Evolutionary conservation across 2,113 vertebrate species (phyloP).

Genomic region (Lepisosteus osseus): DNA sequence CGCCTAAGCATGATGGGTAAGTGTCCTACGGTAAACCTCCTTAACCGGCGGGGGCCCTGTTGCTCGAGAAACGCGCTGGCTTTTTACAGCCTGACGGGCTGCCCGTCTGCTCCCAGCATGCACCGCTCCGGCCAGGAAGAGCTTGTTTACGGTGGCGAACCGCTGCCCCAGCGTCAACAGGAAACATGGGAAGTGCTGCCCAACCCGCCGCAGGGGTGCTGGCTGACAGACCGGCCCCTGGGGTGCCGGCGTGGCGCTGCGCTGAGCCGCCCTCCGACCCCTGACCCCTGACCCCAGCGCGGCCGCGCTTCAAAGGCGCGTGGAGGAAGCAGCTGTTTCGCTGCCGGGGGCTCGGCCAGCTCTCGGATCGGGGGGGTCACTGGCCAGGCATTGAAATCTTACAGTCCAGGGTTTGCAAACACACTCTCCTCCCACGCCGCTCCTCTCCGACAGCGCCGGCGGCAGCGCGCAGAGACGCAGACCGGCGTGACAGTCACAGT

Average conservation of each 20-base stretch:
- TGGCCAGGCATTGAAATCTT: not conserved
- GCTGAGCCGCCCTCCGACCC: constrained; percentile 7
- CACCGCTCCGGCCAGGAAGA: constrained; percentile 43
- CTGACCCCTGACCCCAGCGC: constrained; percentile 24
- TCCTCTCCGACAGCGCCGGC: not conserved
- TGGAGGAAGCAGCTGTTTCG: constrained; percentile 43
- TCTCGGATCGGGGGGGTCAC: not conserved
- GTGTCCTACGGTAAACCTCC: too few relatives aligned
- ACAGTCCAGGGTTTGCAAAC: too few relatives aligned
- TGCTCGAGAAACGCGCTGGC: not conserved
- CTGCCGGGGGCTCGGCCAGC: constrained; percentile 8
- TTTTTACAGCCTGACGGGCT: constrained; percentile 1
- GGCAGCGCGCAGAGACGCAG: not conserved
- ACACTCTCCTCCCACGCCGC: not conserved
- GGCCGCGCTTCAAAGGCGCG: constrained; percentile 42
- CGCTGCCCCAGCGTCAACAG: constrained; percentile 52
- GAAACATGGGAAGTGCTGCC: constrained; percentile 59
- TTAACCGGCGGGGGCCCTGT: too few relatives aligned
- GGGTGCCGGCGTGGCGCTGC: too few relatives aligned
- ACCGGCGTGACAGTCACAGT: not conserved
- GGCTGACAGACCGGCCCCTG: constrained; percentile 24
- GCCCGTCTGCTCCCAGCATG: not conserved
- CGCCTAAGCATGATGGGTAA: too few relatives aligned
- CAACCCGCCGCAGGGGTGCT: constrained; percentile 29
- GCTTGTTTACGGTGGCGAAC: constrained; percentile 42